Evolutionary conservation across 2,888 invertebrate species (phyloP).

Genomic region (Diarsia dahlii): DNA sequence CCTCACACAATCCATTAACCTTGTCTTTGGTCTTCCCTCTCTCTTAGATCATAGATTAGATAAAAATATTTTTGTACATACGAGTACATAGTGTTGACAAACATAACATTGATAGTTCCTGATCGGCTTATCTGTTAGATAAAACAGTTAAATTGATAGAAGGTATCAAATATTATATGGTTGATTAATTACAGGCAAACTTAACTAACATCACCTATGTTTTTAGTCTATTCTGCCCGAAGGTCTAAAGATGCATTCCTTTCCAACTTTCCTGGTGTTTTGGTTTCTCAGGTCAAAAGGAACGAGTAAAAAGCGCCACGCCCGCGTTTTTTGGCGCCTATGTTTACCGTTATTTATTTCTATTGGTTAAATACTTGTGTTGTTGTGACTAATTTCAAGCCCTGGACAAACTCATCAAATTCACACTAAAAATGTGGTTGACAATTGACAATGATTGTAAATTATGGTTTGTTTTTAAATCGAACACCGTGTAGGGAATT

Average conservation of each 20-base stretch:
- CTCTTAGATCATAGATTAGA: too few species aligned
- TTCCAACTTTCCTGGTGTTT: too few species aligned
- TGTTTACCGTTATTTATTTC: neutral
- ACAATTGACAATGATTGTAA: neutral
- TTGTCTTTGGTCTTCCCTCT: too few species aligned
- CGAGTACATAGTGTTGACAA: neutral
- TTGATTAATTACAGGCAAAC: neutral
- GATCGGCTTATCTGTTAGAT: neutral
- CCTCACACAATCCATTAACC: too few species aligned
- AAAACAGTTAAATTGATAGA: constrained; percentile 8
- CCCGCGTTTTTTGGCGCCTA: too few species aligned
- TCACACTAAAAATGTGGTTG: neutral
- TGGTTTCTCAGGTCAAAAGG: too few species aligned
- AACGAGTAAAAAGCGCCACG: too few species aligned
- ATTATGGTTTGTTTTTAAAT: neutral
- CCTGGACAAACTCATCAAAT: neutral
- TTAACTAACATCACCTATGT: neutral
- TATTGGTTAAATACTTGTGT: neutral
- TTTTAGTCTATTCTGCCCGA: neutral
- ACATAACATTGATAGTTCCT: neutral
- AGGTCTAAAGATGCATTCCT: too few species aligned
- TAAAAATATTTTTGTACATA: neutral
- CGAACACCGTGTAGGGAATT: too few species aligned
- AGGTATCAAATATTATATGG: neutral
- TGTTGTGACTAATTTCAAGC: constrained; percentile 3